Base-by-base conservation (phyloP, 2,113 vertebrate genomes). In the Orthonyx spaldingii region DNA sequence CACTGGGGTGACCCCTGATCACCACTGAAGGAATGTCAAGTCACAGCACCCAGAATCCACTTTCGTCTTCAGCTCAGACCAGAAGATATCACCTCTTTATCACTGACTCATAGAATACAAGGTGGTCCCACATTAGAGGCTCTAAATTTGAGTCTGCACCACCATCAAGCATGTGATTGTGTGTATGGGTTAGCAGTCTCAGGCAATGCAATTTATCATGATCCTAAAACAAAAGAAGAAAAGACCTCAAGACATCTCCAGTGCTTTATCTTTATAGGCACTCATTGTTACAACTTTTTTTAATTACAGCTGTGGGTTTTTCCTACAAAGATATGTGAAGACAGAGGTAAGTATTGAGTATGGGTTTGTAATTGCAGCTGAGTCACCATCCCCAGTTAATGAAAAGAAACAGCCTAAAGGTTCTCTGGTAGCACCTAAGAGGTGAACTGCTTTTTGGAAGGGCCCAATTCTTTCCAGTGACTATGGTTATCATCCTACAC, bases 161-260 rank as follows among this genome's bases (percentile, higher is more conserved):
- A 84, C 6, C 27, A 65, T 2, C 47, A 79, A 30, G 11, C 1
- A 1, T 14, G 7, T 6, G 2, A 22, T 23, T 15, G 5, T 4
- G 6, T 2, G 0, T 3, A 5, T 8, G 28, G n/a, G 42, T 52
- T 75, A 79, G 66, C 16, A 75, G 24, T 24, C 24, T 27, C 1
- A 0, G 21, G 20, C 8, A 33, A 32, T 20, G 6, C 12, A 56
- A 65, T 49, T 69, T 57, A 15, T n/a, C 59, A 20, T 9, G 22
- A 10, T 64, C 16, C 18, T 35, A 30, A 56, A n/a, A 9, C 26
- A 87, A 84, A 76, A 74, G 10, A 33, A 46, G 9, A 65, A 8
- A 79, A 66, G 8, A 30, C 32, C 8, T 32, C 37, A 53, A 39
- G 33, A 75, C 4, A 44, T 16, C 18, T 61, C 72, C 61, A 21